phyloP scores from a whole-genome alignment of 2,797 vertebrate species.

The Morus bassanus region DNA sequence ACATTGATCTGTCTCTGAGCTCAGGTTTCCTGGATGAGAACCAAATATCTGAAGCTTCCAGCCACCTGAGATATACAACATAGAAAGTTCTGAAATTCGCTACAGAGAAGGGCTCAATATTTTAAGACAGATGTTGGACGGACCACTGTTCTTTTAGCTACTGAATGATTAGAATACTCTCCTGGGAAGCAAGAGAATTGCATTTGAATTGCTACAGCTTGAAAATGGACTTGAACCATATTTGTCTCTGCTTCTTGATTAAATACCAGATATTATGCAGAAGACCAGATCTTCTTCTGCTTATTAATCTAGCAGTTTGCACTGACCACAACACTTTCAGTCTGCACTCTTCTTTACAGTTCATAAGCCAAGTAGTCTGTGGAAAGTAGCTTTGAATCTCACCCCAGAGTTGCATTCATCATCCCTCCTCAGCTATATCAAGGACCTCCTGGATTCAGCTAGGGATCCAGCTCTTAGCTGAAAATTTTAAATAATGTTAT shows the following conservation, averaged over 20 bases:
- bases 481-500: background rate
- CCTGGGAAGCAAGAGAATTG: background rate
- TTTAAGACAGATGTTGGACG: background rate
- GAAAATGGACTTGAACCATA: background rate
- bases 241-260: background rate
- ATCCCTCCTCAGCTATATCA: background rate
- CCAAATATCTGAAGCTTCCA: background rate
- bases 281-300: background rate
- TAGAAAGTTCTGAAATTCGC: background rate
- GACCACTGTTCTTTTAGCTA: background rate
- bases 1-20: background rate
- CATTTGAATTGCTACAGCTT: background rate
- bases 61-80: background rate
- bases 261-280: background rate
- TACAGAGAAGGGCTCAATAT: background rate
- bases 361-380: background rate
- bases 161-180: background rate
- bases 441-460: background rate
- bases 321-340: background rate
- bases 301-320: background rate
- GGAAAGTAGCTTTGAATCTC: background rate
- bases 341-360: background rate
- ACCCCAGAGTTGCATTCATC: background rate
- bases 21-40: background rate
- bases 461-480: background rate